A percentile compares a stretch with the other conserved stretches of the same genome.
Conservation (phyloP, 2,888 invertebrate species). For the Capitulum mitella region DNA sequence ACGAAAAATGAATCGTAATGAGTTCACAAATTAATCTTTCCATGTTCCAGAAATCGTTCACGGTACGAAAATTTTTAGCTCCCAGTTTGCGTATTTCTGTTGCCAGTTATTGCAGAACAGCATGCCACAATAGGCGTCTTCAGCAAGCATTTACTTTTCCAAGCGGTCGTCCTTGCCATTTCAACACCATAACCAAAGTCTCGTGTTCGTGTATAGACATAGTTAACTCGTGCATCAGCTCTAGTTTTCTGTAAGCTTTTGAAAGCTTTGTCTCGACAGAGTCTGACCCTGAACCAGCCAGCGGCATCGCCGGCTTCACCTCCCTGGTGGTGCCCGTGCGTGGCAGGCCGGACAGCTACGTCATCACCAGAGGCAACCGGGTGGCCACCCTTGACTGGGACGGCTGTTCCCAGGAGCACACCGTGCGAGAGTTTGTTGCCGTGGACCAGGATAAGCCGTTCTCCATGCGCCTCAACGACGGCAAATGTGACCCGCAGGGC, state of each 20-base stretch:
- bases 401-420: no score
- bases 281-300: neutral
- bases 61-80: no score
- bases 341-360: neutral
- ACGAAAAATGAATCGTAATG: neutral
- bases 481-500: neutral
- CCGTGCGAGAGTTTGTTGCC: no score
- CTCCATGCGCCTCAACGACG: neutral
- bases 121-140: no score
- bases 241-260: no score
- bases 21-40: neutral
- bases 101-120: no score
- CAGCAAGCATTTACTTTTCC: no score
- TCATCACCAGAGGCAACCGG: neutral
- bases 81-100: no score
- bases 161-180: no score
- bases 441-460: neutral
- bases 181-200: no score
- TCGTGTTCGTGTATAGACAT: neutral
- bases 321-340: neutral
- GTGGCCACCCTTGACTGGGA: no score
- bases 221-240: neutral
- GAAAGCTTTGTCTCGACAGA: neutral
- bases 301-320: neutral
- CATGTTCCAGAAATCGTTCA: neutral